A percentile compares a stretch with the other conserved stretches of the same genome.
phyloP scores from a whole-genome alignment of 2,113 vertebrate genomes.

The Sturnira hondurensis region DNA sequence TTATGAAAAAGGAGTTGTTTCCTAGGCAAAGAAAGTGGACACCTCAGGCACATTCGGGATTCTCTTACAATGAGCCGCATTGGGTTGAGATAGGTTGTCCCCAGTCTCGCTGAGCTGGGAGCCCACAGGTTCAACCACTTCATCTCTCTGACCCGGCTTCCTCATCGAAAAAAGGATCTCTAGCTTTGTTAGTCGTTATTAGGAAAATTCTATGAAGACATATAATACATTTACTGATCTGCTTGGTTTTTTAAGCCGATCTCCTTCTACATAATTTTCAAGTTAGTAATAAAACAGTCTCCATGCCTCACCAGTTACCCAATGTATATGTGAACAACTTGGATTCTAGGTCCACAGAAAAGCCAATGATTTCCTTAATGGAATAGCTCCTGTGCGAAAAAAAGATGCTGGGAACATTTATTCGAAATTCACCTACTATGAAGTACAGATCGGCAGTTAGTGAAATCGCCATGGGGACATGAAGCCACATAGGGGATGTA shows the following conservation, averaged over 20 bases:
- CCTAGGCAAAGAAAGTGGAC: not conserved
- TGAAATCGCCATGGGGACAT: not conserved
- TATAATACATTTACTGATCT: rapidly evolving
- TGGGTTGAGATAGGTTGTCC: not conserved
- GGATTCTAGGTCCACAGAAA: not conserved
- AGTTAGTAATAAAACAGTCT: not conserved
- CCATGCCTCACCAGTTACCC: not conserved
- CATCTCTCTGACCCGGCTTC: rapidly evolving
- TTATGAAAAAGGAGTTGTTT: not conserved
- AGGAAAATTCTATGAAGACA: not conserved
- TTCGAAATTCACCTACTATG: not conserved
- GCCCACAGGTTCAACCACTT: not conserved
- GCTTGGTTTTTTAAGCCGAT: not conserved
- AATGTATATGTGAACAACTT: not conserved
- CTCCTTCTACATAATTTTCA: not conserved
- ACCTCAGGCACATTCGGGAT: rapidly evolving
- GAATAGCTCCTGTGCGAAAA: not conserved
- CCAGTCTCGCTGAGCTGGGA: not conserved
- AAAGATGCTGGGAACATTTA: not conserved
- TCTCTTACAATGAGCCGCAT: rapidly evolving
- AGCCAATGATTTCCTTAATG: not conserved
- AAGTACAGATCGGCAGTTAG: not conserved
- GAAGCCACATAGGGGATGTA: no score
- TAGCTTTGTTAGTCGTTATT: not conserved
- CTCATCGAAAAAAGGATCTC: not conserved